Evolutionary conservation across 2,797 vertebrate species (phyloP).

Genomic region (Muscicapa comitata): DNA sequence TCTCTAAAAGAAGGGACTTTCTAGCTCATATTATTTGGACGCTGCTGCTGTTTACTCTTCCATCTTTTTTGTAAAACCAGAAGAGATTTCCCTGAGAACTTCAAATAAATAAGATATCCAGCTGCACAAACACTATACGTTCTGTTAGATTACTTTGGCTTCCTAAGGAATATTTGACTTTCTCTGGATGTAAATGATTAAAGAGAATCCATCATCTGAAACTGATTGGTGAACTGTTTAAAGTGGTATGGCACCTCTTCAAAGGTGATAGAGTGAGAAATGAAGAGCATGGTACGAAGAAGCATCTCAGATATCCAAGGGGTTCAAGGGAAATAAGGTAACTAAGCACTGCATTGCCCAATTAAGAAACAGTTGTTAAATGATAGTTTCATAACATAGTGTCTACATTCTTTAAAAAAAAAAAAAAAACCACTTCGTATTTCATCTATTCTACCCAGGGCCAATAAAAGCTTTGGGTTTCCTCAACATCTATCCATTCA

Average conservation of each 20-base stretch:
- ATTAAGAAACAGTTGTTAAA: constrained; percentile 15
- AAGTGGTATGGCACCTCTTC: constrained; percentile 50
- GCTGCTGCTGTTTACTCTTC: constrained; percentile 80
- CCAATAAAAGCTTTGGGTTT: constrained; percentile 31
- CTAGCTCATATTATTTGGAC: constrained; percentile 83
- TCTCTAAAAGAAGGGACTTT: constrained; percentile 80
- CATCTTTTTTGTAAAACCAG: constrained; percentile 81
- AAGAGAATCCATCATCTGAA: constrained; percentile 68
- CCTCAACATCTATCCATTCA: constrained; percentile 31
- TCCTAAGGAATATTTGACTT: constrained; percentile 78
- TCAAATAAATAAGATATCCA: constrained; percentile 91
- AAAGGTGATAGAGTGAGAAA: constrained; percentile 25
- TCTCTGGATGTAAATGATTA: constrained; percentile 78
- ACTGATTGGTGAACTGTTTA: constrained; percentile 70
- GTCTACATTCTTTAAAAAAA: not conserved
- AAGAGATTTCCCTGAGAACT: constrained; percentile 85
- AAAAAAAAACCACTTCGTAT: not conserved
- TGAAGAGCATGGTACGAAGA: not conserved
- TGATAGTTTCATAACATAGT: not conserved
- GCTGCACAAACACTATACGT: constrained; percentile 92
- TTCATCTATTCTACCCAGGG: not conserved
- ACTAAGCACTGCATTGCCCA: not conserved
- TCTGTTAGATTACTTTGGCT: constrained; percentile 78
- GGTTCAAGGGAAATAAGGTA: not conserved
- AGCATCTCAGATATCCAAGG: constrained; percentile 9